Evolutionary conservation across 2,797 vertebrate species (phyloP).

Genomic region (Rhinichthys osculus): DNA sequence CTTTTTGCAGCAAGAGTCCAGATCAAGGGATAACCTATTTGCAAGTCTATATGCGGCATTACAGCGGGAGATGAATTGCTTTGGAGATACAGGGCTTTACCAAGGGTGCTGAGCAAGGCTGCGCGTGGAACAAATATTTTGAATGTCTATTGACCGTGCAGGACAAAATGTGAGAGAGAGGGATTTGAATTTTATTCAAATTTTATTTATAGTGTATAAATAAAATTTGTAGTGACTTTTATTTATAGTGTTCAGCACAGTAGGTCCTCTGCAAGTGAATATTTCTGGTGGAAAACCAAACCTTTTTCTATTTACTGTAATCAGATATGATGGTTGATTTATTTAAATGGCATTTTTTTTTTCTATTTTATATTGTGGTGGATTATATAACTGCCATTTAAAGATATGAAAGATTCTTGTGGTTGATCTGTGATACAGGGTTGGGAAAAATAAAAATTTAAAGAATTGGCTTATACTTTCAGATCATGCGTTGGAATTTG

Average conservation of each 20-base stretch:
- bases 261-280: neutral
- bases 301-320: neutral
- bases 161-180: neutral
- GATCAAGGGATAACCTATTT: conserved; percentile 55
- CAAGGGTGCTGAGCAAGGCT: conserved; percentile 34
- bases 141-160: conserved; percentile 18
- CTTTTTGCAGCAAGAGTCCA: conserved; percentile 39
- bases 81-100: conserved; percentile 31
- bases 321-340: neutral
- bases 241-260: neutral
- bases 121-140: conserved; percentile 16
- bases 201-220: too few species aligned
- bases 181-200: conserved; percentile 27
- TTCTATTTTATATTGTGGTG: neutral
- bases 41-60: conserved; percentile 48
- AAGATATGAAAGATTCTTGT: neutral
- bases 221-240: too few species aligned
- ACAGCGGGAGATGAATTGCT: conserved; percentile 45
- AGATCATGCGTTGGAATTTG: neutral
- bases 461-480: neutral
- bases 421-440: neutral
- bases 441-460: neutral
- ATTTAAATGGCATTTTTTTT: neutral
- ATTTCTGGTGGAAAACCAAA: neutral
- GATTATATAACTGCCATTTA: neutral